Evolutionary conservation across 2,113 vertebrate genomes (phyloP).

Genomic region (Trichomycterus rosablanca): DNA sequence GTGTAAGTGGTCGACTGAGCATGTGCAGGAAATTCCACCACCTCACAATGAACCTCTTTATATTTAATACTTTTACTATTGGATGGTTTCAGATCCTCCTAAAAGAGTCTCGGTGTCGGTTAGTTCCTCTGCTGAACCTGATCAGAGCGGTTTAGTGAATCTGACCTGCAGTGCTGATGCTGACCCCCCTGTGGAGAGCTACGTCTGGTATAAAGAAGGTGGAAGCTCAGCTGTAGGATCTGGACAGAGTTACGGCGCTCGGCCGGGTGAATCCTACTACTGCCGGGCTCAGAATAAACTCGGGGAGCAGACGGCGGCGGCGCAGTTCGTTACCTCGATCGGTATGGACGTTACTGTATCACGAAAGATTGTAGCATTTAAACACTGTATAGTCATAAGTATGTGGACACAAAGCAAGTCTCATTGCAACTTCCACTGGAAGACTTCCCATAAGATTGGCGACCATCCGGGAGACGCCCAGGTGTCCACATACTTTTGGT

Average conservation of each 20-base stretch:
- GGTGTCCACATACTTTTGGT: no score
- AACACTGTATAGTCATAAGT: neutral
- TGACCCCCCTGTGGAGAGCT: constrained; percentile 3
- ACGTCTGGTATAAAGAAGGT: constrained; percentile 9
- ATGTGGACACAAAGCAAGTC: no score
- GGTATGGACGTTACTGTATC: neutral
- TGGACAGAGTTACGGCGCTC: constrained; percentile 2
- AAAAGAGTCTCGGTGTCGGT: neutral
- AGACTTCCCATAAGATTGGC: no score
- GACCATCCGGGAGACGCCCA: no score
- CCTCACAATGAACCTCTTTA: neutral
- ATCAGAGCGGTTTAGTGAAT: neutral
- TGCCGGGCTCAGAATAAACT: constrained; percentile 14
- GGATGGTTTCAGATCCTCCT: neutral
- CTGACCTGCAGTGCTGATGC: constrained; percentile 18
- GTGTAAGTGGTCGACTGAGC: constrained; percentile 7
- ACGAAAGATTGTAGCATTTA: neutral
- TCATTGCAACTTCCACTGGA: no score
- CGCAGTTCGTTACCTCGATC: neutral
- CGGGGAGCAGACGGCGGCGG: neutral
- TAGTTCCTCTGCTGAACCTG: neutral
- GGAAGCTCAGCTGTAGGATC: constrained; percentile 16
- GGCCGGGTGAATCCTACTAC: neutral
- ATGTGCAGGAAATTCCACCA: neutral
- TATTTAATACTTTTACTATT: neutral